These are phyloP conservation scores for Oxyruncus cristatus DNA, from an alignment of 2,113 vertebrate species.

Conservation along the genomic window DNA sequence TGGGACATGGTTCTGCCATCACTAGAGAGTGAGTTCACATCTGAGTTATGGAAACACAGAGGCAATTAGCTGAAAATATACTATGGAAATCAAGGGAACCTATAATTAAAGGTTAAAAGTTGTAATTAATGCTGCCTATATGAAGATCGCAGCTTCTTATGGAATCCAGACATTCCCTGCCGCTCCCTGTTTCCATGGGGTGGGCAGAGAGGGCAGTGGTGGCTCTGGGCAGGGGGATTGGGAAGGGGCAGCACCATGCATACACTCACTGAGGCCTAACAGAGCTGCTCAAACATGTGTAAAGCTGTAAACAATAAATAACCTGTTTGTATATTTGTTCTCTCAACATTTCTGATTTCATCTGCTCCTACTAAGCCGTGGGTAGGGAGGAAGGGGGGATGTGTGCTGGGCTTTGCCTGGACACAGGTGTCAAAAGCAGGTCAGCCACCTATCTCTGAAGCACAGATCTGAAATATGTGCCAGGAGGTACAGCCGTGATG, in stretches of 20 bases:
- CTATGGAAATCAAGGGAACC: slow-evolving; percentile 2
- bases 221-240: background rate
- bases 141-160: slow-evolving; percentile 13
- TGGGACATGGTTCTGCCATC: background rate
- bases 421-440: background rate
- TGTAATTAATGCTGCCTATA: slow-evolving; percentile 35
- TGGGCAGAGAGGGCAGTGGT: background rate
- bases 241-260: background rate
- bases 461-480: background rate
- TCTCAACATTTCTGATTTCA: background rate
- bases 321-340: background rate
- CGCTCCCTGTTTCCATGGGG: background rate
- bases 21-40: background rate
- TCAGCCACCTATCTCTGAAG: background rate
- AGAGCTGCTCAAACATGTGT: background rate
- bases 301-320: background rate
- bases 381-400: background rate
- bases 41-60: slow-evolving; percentile 3
- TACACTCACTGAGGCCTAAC: background rate
- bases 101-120: slow-evolving; percentile 35
- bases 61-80: slow-evolving; percentile 31
- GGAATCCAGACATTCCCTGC: slow-evolving; percentile 36
- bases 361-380: background rate
- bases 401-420: background rate
- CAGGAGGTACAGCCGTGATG: background rate